Evolutionary conservation across 1,140 invertebrate species (phyloP).

Genomic region (Saccostrea echinata): DNA sequence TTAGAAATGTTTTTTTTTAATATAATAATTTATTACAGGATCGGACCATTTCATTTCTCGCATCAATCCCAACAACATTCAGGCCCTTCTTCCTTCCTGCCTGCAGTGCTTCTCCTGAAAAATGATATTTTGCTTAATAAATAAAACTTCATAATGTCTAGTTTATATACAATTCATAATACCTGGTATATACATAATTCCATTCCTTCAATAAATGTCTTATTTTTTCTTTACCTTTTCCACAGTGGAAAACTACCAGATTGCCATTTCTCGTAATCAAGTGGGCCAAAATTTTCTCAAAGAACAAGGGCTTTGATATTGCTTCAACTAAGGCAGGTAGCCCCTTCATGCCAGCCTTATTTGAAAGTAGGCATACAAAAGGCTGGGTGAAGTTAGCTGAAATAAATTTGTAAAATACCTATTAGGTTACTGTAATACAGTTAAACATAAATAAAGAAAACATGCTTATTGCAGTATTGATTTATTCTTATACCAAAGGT

Average conservation of each 20-base stretch:
- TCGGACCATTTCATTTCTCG: neutral
- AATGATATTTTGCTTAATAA: too few relatives aligned
- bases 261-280: neutral
- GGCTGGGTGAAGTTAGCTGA: neutral
- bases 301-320: neutral
- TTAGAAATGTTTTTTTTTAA: too few relatives aligned
- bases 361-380: too few relatives aligned
- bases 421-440: too few relatives aligned
- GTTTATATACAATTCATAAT: too few relatives aligned
- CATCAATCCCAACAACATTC: neutral
- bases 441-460: too few relatives aligned
- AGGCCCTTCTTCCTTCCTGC: neutral
- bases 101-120: neutral
- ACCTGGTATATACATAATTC: neutral
- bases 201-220: neutral
- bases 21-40: neutral
- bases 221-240: neutral
- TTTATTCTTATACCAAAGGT: too few relatives aligned
- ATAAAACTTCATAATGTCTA: neutral
- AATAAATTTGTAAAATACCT: neutral
- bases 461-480: too few relatives aligned
- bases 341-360: neutral
- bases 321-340: neutral
- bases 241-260: neutral
- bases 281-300: neutral